phyloP scores from a whole-genome alignment of 2,797 vertebrate species.

The Pyrrhura leucotis region DNA sequence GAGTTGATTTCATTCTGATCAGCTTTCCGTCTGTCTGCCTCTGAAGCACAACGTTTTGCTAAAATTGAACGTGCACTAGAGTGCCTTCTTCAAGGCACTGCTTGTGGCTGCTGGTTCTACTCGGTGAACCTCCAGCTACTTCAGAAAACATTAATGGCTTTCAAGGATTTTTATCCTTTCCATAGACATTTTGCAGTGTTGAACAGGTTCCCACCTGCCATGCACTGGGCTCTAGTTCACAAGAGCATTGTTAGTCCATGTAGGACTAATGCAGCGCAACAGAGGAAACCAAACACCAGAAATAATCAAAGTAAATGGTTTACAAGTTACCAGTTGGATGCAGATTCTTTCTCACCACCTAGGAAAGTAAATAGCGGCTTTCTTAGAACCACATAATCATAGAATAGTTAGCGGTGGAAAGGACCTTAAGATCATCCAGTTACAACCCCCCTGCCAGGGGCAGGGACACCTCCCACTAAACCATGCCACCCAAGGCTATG shows the following conservation, averaged over 20 bases:
- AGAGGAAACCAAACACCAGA: not conserved
- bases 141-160: not conserved
- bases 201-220: not conserved
- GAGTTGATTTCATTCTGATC: not conserved
- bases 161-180: not conserved
- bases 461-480: too few relatives aligned
- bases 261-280: not conserved
- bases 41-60: not conserved
- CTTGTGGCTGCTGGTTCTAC: not conserved
- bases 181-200: not conserved
- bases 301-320: not conserved
- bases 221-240: not conserved
- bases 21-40: not conserved
- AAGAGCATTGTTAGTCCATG: not conserved
- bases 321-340: not conserved
- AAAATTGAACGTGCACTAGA: not conserved
- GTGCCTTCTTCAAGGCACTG: not conserved
- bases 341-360: not conserved
- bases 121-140: not conserved
- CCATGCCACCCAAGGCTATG: too few relatives aligned
- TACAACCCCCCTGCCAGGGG: too few relatives aligned
- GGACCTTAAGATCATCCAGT: too few relatives aligned
- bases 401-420: too few relatives aligned
- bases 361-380: not conserved
- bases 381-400: too few relatives aligned